phyloP scores from a whole-genome alignment of 2,888 invertebrate genomes.

The Coelopa pilipes region DNA sequence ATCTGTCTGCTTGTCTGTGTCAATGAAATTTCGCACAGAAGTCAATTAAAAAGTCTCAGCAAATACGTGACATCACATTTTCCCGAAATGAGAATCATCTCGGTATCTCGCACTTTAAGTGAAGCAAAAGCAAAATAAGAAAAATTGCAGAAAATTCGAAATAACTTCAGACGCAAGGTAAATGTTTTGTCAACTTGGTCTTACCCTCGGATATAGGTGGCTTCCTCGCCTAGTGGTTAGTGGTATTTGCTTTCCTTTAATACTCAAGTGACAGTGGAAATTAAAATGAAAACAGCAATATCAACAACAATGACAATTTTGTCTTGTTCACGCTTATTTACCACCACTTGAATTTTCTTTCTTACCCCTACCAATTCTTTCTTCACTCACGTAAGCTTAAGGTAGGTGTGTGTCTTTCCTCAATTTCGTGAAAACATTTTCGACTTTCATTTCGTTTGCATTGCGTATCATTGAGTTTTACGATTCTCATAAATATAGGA shows the following conservation, averaged over 20 bases:
- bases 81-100: too few relatives aligned
- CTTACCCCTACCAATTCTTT: neutral
- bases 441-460: conserved; percentile 15
- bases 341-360: conserved; percentile 14
- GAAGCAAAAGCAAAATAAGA: conserved; percentile 9
- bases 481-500: conserved; percentile 64
- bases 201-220: neutral
- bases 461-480: conserved; percentile 62
- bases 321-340: conserved; percentile 33
- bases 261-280: conserved; percentile 48
- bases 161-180: conserved; percentile 21
- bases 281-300: conserved; percentile 50
- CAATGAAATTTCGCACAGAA: conserved; percentile 48
- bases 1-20: conserved; percentile 24
- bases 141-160: neutral
- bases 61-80: conserved; percentile 57
- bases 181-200: conserved; percentile 25
- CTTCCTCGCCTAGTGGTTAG: neutral
- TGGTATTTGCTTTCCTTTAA: conserved; percentile 6
- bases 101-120: neutral
- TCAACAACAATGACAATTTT: neutral
- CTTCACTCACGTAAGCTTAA: neutral
- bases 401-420: neutral
- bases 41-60: conserved; percentile 62
- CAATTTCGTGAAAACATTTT: conserved; percentile 30